Evolutionary conservation across 2,888 invertebrate species (phyloP).

Genomic region (Chrysolina oricalcia): DNA sequence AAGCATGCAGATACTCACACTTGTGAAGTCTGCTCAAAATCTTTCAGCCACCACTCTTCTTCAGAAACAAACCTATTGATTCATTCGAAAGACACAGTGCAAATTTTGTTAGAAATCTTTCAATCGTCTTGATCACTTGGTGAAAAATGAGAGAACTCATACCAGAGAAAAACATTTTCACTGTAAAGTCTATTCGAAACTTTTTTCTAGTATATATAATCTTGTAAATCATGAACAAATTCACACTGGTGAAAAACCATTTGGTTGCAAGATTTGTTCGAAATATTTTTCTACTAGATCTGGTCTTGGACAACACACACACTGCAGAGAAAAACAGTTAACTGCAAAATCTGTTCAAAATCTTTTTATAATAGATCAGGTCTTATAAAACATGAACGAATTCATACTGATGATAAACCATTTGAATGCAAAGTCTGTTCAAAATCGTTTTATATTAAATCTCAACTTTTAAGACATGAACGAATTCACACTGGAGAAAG

Average conservation of each 20-base stretch:
- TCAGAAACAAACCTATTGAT: no score
- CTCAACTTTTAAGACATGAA: no score
- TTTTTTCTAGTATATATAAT: background rate
- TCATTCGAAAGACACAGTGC: background rate
- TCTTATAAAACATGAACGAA: background rate
- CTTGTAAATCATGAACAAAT: background rate
- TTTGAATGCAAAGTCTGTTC: background rate
- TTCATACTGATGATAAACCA: background rate
- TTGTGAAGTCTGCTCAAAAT: no score
- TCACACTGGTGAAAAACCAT: background rate
- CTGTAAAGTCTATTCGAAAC: background rate
- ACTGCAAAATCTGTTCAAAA: background rate
- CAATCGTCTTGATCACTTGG: background rate
- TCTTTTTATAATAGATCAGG: background rate
- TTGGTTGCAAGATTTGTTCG: background rate
- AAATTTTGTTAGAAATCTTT: background rate
- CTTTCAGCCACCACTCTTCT: no score
- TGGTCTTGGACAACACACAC: no score
- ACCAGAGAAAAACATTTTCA: background rate
- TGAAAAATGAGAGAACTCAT: background rate
- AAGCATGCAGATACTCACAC: background rate
- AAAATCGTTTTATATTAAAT: background rate
- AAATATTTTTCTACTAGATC: no score
- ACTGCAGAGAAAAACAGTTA: no score
- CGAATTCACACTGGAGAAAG: no score